Base-by-base conservation (phyloP, 1,140 invertebrate species). In the Plutomurus gul region DNA sequence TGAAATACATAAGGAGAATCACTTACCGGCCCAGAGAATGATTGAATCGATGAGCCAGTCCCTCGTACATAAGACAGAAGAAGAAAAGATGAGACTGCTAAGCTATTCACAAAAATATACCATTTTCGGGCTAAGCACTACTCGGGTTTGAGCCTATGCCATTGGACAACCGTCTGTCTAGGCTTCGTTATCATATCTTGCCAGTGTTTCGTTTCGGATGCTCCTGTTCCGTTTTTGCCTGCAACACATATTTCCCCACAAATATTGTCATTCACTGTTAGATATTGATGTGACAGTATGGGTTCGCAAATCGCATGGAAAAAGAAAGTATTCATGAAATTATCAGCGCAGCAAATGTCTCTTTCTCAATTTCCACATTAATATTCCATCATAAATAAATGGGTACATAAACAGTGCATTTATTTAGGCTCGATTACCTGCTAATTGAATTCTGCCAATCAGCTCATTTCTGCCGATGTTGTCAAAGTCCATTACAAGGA, bases 101-200 rank as follows among this genome's bases (percentile, higher is more conserved):
- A 75, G 51, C 78, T 79, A 79, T 65, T 65, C 79, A 80, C 79
- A 80, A 80, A 80, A 80, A 80, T 80, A 80, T 60, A 79, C 78
- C 72, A 79, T 79, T 51, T 79, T 60, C 39, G 70, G 25, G 56
- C 46, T 73, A 73, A 72, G 43, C 65, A 70, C 72, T 80, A 80
- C 76, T 82, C 77, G 39, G 88, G 87, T 81, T 88, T 87, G 16
- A 89, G 85, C 76, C 87, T 73, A 81, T 83, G 82, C 82, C 82
- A 83, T 37, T 83, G 82, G 7, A 96, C 93, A 78, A 96, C 94
- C 75, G 93, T 95, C 87, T 97, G 95, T 78, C 95, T 88, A 2
- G 96, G 95, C 85, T 97, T 97, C 39, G 94, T 96, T 78, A 97
- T 96, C 96, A 97, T 97, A 85, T 97, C 95, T 84, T 95, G 94